These are phyloP conservation scores for Propithecus perrieri DNA, from an alignment of 2,797 vertebrate species.

Conservation along the genomic window DNA sequence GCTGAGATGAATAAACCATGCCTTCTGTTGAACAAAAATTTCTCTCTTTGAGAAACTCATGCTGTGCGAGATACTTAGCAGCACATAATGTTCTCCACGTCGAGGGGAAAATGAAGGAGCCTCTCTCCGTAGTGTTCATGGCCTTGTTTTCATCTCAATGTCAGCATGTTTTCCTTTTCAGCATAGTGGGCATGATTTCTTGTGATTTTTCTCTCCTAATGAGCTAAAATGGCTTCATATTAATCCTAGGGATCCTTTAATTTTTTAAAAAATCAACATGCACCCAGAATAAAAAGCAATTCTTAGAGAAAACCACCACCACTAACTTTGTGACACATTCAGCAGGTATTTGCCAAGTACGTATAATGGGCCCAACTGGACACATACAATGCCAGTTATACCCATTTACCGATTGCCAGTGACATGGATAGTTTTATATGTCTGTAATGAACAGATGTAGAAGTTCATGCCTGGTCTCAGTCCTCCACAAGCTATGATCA, in stretches of 20 bases:
- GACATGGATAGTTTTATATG: background rate
- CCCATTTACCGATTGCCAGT: background rate
- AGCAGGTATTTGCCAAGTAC: background rate
- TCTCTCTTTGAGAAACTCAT: background rate
- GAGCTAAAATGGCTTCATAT: constrained; percentile 31
- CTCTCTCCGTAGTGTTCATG: background rate
- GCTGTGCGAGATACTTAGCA: background rate
- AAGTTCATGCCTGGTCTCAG: background rate
- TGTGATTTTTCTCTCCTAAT: constrained; percentile 32
- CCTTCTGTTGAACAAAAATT: background rate
- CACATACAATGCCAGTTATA: no score
- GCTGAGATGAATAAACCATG: constrained; percentile 19
- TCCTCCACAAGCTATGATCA: background rate
- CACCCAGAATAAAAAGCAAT: background rate
- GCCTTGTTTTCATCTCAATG: background rate
- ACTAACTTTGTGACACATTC: background rate
- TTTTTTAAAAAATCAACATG: background rate
- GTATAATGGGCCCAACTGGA: background rate
- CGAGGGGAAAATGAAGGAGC: background rate
- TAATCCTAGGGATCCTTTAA: background rate
- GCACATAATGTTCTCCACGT: background rate
- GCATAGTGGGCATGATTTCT: background rate
- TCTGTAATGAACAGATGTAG: background rate
- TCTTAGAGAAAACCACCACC: background rate
- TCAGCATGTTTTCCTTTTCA: background rate